Percentiles rank a stretch among this genome's conserved stretches.
These are phyloP conservation scores for Lithobius niger DNA, from an alignment of 1,140 invertebrate species.

Conservation along the genomic window DNA sequence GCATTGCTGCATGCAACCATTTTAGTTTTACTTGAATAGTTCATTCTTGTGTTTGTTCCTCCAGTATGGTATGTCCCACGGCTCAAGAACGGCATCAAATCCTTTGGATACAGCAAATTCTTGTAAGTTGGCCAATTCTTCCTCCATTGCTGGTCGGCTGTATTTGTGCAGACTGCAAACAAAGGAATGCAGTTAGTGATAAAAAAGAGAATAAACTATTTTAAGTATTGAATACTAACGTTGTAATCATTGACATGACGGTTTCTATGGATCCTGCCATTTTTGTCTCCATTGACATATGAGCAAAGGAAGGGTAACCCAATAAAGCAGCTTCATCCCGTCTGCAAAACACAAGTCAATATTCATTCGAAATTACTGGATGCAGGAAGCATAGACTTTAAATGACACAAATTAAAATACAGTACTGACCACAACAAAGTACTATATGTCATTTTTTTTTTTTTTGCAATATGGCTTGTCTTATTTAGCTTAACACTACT, in stretches of 20 bases:
- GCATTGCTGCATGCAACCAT: too few relatives aligned
- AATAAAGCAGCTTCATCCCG: conserved; percentile 54
- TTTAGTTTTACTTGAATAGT: conserved; percentile 39
- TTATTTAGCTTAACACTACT: too few relatives aligned
- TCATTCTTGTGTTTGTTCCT: conserved; percentile 43
- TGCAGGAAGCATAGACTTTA: too few relatives aligned
- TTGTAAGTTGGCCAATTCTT: conserved; percentile 56
- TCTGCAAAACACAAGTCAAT: too few relatives aligned
- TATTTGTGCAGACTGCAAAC: conserved; percentile 18
- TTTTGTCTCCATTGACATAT: conserved; percentile 88
- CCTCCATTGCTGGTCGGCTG: conserved; percentile 49
- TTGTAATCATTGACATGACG: conserved; percentile 56
- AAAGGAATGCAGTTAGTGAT: conserved; percentile 4
- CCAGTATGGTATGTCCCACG: conserved; percentile 83
- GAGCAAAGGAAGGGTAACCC: conserved; percentile 61
- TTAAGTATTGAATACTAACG: conserved; percentile 37
- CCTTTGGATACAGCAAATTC: conserved; percentile 60
- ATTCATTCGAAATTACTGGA: too few relatives aligned
- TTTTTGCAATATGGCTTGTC: too few relatives aligned
- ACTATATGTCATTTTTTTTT: too few relatives aligned
- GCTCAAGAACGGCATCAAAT: conserved; percentile 49
- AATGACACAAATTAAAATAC: too few relatives aligned
- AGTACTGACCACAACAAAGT: too few relatives aligned
- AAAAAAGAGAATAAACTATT: conserved; percentile 9
- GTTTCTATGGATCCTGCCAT: conserved; percentile 75